Conservation (phyloP, 2,888 invertebrate species). For the Heliconius cydno region DNA sequence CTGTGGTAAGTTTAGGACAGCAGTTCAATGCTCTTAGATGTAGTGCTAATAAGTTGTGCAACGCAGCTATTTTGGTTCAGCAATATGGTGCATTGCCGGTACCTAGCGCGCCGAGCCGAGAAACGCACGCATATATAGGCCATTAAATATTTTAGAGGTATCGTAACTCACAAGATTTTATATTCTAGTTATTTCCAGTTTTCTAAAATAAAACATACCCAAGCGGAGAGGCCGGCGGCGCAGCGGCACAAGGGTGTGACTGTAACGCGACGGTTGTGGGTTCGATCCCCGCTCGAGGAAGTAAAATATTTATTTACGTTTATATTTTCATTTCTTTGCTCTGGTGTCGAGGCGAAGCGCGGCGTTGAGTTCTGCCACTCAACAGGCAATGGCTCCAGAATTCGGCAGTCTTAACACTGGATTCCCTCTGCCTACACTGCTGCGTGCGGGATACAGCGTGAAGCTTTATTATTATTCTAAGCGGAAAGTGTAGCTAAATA, state of each 20-base stretch:
- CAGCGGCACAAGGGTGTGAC: no score
- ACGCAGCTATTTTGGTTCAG: constrained; percentile 75
- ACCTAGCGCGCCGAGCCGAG: constrained; percentile 56
- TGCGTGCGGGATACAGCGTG: no score
- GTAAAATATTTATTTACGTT: no score
- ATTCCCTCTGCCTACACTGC: no score
- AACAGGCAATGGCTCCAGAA: no score
- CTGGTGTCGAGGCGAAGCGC: no score
- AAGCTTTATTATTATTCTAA: background rate
- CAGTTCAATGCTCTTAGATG: constrained; percentile 80
- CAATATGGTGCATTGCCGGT: constrained; percentile 65
- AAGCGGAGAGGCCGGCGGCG: no score
- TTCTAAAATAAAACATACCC: constrained; percentile 6
- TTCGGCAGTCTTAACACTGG: no score
- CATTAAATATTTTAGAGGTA: constrained; percentile 45
- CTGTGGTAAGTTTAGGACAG: constrained; percentile 72
- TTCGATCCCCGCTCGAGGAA: no score
- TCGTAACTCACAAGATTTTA: constrained; percentile 6
- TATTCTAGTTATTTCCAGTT: background rate
- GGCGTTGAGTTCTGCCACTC: no score
- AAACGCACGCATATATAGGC: constrained; percentile 61
- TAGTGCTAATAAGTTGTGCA: constrained; percentile 81
- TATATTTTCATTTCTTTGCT: no score
- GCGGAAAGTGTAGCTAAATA: background rate
- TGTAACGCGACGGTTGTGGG: no score